phyloP scores from a whole-genome alignment of 2,797 vertebrate genomes.

The Notolepis coatsorum region DNA sequence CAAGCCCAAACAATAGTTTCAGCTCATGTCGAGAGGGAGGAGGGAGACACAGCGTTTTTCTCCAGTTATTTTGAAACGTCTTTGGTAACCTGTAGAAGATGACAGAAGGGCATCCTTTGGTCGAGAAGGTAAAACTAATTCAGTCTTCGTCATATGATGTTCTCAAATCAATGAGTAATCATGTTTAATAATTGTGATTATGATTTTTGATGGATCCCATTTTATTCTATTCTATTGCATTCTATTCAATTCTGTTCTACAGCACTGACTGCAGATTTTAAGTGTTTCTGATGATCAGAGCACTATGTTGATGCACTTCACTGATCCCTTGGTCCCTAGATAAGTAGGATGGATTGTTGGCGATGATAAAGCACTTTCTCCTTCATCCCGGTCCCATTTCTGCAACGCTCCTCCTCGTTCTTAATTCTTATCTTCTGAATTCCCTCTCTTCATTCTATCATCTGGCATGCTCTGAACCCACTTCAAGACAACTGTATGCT shows the following conservation, averaged over 20 bases:
- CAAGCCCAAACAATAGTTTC: too few species aligned
- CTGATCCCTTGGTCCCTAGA: constrained; percentile 39
- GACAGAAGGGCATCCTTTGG: too few species aligned
- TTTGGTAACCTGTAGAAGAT: too few species aligned
- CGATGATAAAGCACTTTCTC: constrained; percentile 70
- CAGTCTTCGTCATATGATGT: too few species aligned
- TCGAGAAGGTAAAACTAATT: too few species aligned
- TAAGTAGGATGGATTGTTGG: constrained; percentile 43
- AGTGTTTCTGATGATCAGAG: constrained; percentile 23
- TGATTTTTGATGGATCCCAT: too few species aligned
- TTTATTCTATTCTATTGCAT: constrained; percentile 2
- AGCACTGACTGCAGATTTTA: background rate
- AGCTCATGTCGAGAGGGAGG: too few species aligned
- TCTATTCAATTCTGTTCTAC: constrained; percentile 1
- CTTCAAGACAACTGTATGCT: too few species aligned
- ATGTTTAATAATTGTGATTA: too few species aligned
- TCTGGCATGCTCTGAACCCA: constrained; percentile 13
- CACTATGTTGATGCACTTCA: constrained; percentile 7
- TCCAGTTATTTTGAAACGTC: too few species aligned
- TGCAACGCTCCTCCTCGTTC: constrained; percentile 43
- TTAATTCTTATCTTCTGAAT: constrained; percentile 31
- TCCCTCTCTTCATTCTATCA: constrained; percentile 47
- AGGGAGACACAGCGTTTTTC: too few species aligned
- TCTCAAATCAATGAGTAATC: too few species aligned
- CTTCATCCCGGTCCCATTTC: constrained; percentile 47